Base-by-base conservation (phyloP, 1,140 invertebrate species). In the Pantala flavescens region DNA sequence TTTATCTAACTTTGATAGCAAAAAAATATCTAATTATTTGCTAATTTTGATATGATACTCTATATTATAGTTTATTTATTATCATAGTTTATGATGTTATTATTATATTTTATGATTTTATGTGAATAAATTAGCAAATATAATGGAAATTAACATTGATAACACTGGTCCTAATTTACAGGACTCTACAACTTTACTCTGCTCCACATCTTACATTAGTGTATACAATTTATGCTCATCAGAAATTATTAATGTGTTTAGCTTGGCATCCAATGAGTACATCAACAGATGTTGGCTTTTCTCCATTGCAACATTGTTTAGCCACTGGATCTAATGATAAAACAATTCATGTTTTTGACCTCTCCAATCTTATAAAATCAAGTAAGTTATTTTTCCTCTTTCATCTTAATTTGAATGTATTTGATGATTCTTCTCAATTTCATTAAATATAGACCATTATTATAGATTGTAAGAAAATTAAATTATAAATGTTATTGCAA, bases 231-330 rank as follows among this genome's bases (percentile, higher is more conserved):
- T 82, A 83, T 28, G 76, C 82, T 7, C 81, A 83, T 77, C 86
- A 85, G 73, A 91, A 91, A 82, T 79, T 86, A 71, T 84, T 93
- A 19, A 86, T 89, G 77, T 85, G 84, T 73, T 80, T 91, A 0
- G 82, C 81, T 0, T 93, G 91, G 91, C 91, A 93, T 83, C 91
- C 91, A 0, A 81, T 86, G 71, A 86, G 87, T 76, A 90, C 88
- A 0, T 82, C 85, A 0, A 82, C 84, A 21, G 85, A 86, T 73
- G 82, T 81, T 14, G 83, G 83, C 43, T 80, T 83, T 55, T 91
- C 90, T 1, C 81, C 83, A 0, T 86, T 85, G 78, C 81, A 82
- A 71, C 84, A 89, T 80, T 88, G 89, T 80, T 81, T 93, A 42
- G 91, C 91, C 2, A 84, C 88, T 16, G 84, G 86, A 16, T 86